Evolutionary conservation across 2,797 vertebrate species (phyloP), one percentile per base, ranked within the genome.

Genomic region (Acanthis flammea): DNA sequence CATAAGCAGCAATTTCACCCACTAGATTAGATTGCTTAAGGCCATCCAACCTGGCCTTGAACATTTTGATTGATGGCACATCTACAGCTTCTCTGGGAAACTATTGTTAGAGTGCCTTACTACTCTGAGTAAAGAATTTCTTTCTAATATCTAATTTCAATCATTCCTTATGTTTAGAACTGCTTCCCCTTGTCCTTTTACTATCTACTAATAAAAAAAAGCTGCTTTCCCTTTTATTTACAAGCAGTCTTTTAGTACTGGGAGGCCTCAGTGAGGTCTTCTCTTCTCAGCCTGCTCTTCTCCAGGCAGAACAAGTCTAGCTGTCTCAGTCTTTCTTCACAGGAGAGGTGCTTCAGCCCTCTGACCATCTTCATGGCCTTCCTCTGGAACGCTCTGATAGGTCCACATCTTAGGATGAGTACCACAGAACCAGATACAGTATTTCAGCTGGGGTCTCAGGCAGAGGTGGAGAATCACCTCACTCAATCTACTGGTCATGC

Each of bases 401-500:
- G 8, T 33, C 11, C 28, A 22, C 9, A 11, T 39, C n/a, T 50
- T 50, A 14, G 17, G 17, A 14, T 50, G 42, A 50, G 28, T 63
- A n/a, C 28, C 28, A 35, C n/a, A 57, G 50, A 70, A 42, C n/a
- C 22, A 8, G 42, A 13, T 44, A 19, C 19, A 48, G 23, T 55
- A 55, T 3, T 42, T 23, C 31, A 62, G 31, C 10, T 42, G 31
- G 19, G 10, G 19, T 68, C 48, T 68, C 35, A 37, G 47, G 24
- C 75, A 44, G 19, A 55, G 47, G 5, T 31, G 35, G 25, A 47
- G 10, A 54, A 74, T 42, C 27, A 42, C 10, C 18, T 47, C 23
- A 6, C 13, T 48, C 4, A 9, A 30, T 23, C 35, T 55, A 15
- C 35, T 50, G 17, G n/a, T 28, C 17, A 3, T 0, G 0, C 28